Evolutionary conservation across 2,888 invertebrate species (phyloP).

Genomic region (Brachyptera risi): DNA sequence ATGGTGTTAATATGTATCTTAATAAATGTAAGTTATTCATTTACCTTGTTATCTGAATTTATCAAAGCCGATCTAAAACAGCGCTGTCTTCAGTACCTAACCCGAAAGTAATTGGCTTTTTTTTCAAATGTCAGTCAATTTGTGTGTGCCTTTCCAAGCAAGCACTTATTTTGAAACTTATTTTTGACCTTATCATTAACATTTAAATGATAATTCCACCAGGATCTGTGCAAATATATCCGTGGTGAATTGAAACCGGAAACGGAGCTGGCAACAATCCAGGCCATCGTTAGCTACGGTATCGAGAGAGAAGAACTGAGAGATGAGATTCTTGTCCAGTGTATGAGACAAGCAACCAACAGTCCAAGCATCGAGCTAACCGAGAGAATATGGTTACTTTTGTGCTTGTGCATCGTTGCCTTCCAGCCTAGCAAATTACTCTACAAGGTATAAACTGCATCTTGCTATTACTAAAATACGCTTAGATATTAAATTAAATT

Average conservation of each 20-base stretch:
- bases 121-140: too few relatives aligned
- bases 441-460: slow-evolving; percentile 51
- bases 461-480: too few relatives aligned
- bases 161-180: too few relatives aligned
- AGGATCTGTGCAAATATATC: slow-evolving; percentile 88
- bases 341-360: slow-evolving; percentile 82
- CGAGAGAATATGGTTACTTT: slow-evolving; percentile 81
- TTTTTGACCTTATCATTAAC: too few relatives aligned
- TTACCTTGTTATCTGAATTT: too few relatives aligned
- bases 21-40: too few relatives aligned
- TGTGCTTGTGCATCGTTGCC: slow-evolving; percentile 86
- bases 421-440: slow-evolving; percentile 86
- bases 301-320: slow-evolving; percentile 87
- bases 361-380: slow-evolving; percentile 82
- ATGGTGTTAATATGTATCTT: too few relatives aligned
- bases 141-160: too few relatives aligned
- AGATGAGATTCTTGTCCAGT: slow-evolving; percentile 88
- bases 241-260: slow-evolving; percentile 83
- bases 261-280: slow-evolving; percentile 76
- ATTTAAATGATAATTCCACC: slow-evolving; percentile 20
- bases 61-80: too few relatives aligned
- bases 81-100: too few relatives aligned
- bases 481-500: slow-evolving; percentile 4
- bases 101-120: too few relatives aligned
- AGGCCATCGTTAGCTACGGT: slow-evolving; percentile 79